A percentile compares a stretch with the other conserved stretches of the same genome.
Evolutionary conservation across 2,113 vertebrate species (phyloP).

Genomic region (Martes martes): DNA sequence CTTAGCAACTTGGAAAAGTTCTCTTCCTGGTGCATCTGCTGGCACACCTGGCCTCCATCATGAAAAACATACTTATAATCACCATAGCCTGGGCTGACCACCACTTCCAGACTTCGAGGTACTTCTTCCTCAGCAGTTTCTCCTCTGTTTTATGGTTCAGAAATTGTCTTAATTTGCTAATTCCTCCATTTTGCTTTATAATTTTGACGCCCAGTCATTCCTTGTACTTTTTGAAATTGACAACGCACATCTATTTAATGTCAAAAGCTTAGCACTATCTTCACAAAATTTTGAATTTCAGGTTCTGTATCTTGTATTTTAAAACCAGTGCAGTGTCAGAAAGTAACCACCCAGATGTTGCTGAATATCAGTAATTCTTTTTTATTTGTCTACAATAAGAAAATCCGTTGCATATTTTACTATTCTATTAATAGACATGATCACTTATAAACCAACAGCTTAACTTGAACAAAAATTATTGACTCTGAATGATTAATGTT

Average conservation of each 20-base stretch:
- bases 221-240: neutral
- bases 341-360: neutral
- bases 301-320: neutral
- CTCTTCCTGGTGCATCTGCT: constrained; percentile 18
- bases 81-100: neutral
- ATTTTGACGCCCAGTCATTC: neutral
- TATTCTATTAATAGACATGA: neutral
- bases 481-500: neutral
- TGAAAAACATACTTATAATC: neutral
- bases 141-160: neutral
- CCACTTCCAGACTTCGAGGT: constrained; percentile 7
- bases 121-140: constrained; percentile 34
- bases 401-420: neutral
- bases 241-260: neutral
- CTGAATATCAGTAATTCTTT: neutral
- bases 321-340: neutral
- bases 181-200: neutral
- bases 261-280: neutral
- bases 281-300: neutral
- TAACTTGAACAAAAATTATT: neutral
- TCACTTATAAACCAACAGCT: neutral
- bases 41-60: neutral
- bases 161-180: neutral
- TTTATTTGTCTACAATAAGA: neutral
- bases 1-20: neutral